Conservation (phyloP, 2,888 invertebrate genomes). For the Volucella bombylans region DNA sequence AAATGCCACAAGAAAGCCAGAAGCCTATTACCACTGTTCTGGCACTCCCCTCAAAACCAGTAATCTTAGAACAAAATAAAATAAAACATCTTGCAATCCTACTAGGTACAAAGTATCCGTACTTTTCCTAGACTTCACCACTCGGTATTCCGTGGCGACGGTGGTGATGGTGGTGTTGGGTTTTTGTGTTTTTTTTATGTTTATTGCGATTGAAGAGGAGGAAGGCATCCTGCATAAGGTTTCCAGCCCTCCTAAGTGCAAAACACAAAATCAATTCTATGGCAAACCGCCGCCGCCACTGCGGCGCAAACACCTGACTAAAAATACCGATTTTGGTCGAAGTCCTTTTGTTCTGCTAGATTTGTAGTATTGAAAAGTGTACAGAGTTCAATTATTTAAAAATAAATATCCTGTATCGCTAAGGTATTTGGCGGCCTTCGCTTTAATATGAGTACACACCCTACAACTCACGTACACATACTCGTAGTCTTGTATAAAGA, state of each 20-base stretch:
- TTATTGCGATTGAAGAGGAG: slow-evolving; percentile 31
- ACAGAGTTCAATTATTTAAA: slow-evolving; percentile 70
- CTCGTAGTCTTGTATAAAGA: not conserved
- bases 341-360: slow-evolving; percentile 52
- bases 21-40: no score
- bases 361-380: slow-evolving; percentile 50
- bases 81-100: slow-evolving; percentile 1
- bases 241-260: slow-evolving; percentile 21
- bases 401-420: slow-evolving; percentile 61
- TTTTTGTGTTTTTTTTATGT: slow-evolving; percentile 23
- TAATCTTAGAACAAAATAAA: slow-evolving; percentile 7
- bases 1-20: slow-evolving; percentile 53
- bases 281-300: not conserved
- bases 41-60: slow-evolving; percentile 11
- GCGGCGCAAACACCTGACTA: slow-evolving; percentile 3
- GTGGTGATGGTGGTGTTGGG: not conserved
- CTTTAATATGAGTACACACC: not conserved
- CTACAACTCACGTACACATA: no score
- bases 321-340: slow-evolving; percentile 46
- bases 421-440: slow-evolving; percentile 23
- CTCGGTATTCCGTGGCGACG: not conserved
- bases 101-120: slow-evolving; percentile 22
- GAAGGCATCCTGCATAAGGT: slow-evolving; percentile 30
- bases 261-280: slow-evolving; percentile 55
- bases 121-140: slow-evolving; percentile 4